phyloP scores from a whole-genome alignment of 2,113 vertebrate genomes.

The Rhegmatorhina hoffmannsi region DNA sequence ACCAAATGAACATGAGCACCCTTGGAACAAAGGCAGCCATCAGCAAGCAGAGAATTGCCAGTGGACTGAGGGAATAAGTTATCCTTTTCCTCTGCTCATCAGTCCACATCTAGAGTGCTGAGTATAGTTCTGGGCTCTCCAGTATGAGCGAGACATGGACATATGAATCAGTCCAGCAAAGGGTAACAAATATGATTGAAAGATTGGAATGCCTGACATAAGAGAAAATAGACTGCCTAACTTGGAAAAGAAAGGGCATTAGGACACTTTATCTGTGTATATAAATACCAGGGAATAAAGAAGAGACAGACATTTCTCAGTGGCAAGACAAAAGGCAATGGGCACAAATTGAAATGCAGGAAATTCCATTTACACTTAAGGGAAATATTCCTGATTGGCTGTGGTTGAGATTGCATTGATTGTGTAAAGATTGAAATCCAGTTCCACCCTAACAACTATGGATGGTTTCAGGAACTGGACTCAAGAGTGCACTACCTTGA shows the following conservation, averaged over 20 bases:
- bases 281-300: background rate
- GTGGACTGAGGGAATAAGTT: background rate
- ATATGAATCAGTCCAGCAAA: background rate
- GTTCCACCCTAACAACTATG: background rate
- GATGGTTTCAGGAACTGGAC: background rate
- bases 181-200: background rate
- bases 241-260: background rate
- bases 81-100: background rate
- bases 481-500: background rate
- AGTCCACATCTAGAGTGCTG: background rate
- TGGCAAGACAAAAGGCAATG: background rate
- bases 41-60: background rate
- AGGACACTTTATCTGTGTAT: background rate
- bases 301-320: background rate
- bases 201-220: background rate
- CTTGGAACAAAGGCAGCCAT: background rate
- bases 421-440: background rate
- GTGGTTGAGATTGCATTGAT: background rate
- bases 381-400: background rate
- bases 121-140: background rate
- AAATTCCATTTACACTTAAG: background rate
- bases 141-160: background rate
- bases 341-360: background rate
- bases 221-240: background rate
- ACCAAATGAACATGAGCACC: background rate